Evolutionary conservation across 2,888 invertebrate genomes (phyloP).

Genomic region (Octodonta nipae): DNA sequence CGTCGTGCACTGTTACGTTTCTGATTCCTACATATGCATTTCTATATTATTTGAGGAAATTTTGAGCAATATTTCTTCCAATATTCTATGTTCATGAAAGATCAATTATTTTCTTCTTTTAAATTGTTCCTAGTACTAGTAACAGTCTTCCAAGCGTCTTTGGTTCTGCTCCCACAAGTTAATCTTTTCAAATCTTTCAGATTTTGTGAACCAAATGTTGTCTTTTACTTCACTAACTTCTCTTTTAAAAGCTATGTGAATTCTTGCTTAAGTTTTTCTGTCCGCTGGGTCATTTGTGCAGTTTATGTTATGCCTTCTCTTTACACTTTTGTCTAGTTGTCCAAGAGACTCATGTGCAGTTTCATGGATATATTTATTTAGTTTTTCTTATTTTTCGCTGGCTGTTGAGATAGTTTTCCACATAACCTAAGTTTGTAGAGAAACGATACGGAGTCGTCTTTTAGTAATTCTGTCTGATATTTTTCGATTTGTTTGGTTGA

Average conservation of each 20-base stretch:
- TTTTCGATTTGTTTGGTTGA: neutral
- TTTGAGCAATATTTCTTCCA: no score
- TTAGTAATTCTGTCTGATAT: conserved; percentile 1
- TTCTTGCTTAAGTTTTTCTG: neutral
- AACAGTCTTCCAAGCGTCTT: no score
- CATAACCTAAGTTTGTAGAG: conserved; percentile 1
- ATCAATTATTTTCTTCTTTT: neutral
- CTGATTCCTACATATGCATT: no score
- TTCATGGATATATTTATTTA: conserved; percentile 1
- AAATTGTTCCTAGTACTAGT: neutral
- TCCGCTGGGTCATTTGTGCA: neutral
- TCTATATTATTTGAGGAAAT: neutral
- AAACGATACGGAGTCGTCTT: conserved; percentile 1
- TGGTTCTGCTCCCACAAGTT: no score
- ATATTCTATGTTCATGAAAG: neutral
- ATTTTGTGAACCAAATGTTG: neutral
- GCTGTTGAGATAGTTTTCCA: conserved; percentile 1
- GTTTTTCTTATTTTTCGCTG: neutral
- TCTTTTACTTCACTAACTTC: conserved; percentile 1
- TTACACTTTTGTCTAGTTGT: conserved; percentile 1
- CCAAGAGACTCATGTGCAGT: conserved; percentile 1
- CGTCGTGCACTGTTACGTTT: no score
- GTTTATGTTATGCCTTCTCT: conserved; percentile 1
- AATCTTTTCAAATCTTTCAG: neutral
- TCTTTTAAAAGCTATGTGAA: conserved; percentile 1